A percentile compares a stretch with the other conserved stretches of the same genome.
Evolutionary conservation across 2,797 vertebrate species (phyloP).

Genomic region (Rhinophrynus dorsalis): DNA sequence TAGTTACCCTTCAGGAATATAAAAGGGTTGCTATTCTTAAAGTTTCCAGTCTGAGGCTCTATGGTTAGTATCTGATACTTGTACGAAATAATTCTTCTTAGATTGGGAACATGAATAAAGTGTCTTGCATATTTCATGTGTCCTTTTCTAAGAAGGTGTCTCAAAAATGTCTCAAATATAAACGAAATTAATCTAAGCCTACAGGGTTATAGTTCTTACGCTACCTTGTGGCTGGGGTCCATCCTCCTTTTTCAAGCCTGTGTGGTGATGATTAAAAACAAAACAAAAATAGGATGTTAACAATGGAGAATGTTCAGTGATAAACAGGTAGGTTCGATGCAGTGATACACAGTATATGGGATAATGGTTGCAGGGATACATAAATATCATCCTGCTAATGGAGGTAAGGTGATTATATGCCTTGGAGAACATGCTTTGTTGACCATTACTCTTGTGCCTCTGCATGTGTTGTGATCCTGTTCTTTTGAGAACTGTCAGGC

Average conservation of each 20-base stretch:
- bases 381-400: background rate
- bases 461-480: background rate
- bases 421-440: background rate
- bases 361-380: background rate
- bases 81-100: too few relatives aligned
- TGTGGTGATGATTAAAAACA: slow-evolving; percentile 79
- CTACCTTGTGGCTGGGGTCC: slow-evolving; percentile 92
- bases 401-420: background rate
- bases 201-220: slow-evolving; percentile 64
- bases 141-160: too few relatives aligned
- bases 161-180: background rate
- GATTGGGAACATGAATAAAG: too few relatives aligned
- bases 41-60: too few relatives aligned
- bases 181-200: background rate
- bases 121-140: too few relatives aligned
- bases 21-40: too few relatives aligned
- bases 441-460: background rate
- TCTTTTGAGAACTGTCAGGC: background rate
- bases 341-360: background rate
- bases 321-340: background rate
- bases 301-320: slow-evolving; percentile 48
- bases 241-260: slow-evolving; percentile 90
- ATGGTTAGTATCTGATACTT: too few relatives aligned
- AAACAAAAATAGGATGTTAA: slow-evolving; percentile 58
- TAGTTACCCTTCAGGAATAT: too few relatives aligned